Evolutionary conservation across 1,140 invertebrate species (phyloP), one percentile per base, ranked within the genome.

Genomic region (Megathymus violae): DNA sequence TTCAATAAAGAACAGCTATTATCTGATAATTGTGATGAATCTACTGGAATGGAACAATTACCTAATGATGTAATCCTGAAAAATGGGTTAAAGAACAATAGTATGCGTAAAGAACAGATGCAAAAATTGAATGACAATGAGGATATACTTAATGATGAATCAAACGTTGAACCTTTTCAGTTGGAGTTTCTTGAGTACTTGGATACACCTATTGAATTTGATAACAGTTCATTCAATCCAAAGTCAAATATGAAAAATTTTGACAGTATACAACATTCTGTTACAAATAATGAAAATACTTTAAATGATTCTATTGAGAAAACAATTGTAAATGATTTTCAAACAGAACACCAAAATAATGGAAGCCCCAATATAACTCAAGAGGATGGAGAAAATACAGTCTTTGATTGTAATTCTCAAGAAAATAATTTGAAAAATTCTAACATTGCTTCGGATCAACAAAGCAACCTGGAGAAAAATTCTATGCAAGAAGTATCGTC

Each of bases 391-490:
- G 9, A 34, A 11, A 9, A 19, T 40, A 19, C 16, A 61, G 58
- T 22, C 19, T 3, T 31, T 31, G 27, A 31, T 31, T 31, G 27
- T 31, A 38, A 46, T 43, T 44, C 48, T 70, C 9, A 62, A 31
- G 43, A 66, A 44, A 22, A 60, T 25, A 13, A 59, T 62, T 60
- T 34, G 27, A 34, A 38, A 16, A 41, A 59, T 36, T 15, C 61
- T 43, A 56, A 59, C 40, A 22, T 64, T 15, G 47, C 14, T 48
- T 41, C 16, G 3, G 48, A 69, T 48, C 27, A 48, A 17, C 41
- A 64, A 38, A 36, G 48, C 40, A 25, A 43, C 1, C 41, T 41
- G 44, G 17, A 60, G 6, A 10, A 19, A 36, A 15, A 31, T 25
- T 40, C n/a, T 10, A 14, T 36, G 14, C 48, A 27, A 22, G 4